Evolutionary conservation across 2,113 vertebrate genomes (phyloP), one percentile per base, ranked within the genome.

Genomic region (Otus sunia): DNA sequence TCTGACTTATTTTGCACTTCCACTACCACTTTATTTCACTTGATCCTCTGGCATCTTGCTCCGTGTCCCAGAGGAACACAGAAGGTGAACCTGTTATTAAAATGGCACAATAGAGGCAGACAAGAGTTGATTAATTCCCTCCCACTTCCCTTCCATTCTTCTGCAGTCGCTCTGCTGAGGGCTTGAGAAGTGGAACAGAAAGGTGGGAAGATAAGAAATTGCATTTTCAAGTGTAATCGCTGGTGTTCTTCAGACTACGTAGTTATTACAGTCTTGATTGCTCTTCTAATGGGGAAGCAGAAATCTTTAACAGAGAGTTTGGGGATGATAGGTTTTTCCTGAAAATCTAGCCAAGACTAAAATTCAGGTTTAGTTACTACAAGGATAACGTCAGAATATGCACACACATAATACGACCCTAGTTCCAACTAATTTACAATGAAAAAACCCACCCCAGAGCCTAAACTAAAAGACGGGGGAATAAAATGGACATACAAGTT

Each of bases 381-480:
- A 23, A 39, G 34, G 80, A 49, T 63, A 69, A 18, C 9, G 8
- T 49, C 52, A 80, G 52, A 77, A 78, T 7, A 75, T 16, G 11
- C 8, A 87, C 10, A 45, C 6, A 20, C 4, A 50, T 23, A 53
- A 39, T 27, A 59, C 71, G 29, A 74, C 12, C 8, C 26, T n/a
- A 27, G 25, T 30, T 84, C 19, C 34, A 56, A 90, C 67, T 9
- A 59, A 59, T 23, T 67, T 50, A 12, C 2, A 11, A 74, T 18
- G 4, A 14, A 81, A 72, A 73, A 43, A 23, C 1, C 1, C 4
- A 34, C 6, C 3, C 5, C 10, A 32, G 82, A 30, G 4, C 1
- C 11, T 63, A 58, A 80, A 52, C 15, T 39, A 62, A 64, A 80
- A 66, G 13, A 26, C 11, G 77, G 8, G 17, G 15, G 12, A 86